These are phyloP conservation scores for Dryobates pubescens DNA, from an alignment of 2,797 vertebrate species.

Conservation along the genomic window DNA sequence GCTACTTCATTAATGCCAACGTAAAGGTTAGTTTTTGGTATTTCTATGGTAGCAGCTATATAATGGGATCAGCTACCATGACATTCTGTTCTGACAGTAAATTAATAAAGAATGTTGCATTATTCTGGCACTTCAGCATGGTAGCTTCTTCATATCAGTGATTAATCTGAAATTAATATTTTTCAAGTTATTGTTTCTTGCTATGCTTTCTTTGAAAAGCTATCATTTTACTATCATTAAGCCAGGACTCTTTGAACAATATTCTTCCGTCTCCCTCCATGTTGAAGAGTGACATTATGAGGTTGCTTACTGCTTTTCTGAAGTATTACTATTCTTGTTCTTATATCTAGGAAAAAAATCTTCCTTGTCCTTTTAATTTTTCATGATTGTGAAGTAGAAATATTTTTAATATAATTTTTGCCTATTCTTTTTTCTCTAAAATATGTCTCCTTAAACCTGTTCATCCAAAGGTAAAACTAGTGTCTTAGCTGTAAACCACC, in stretches of 20 bases:
- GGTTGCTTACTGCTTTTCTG: background rate
- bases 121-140: background rate
- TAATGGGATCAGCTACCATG: background rate
- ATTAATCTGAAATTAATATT: background rate
- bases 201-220: background rate
- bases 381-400: background rate
- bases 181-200: background rate
- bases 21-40: constrained; percentile 34
- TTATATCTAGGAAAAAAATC: background rate
- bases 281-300: background rate
- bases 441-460: background rate
- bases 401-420: background rate
- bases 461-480: background rate
- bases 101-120: background rate
- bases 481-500: background rate
- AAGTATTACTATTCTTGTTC: background rate
- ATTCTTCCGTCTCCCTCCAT: background rate
- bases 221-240: background rate
- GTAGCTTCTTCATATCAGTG: background rate
- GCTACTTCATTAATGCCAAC: background rate
- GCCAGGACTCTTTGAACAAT: background rate
- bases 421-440: background rate
- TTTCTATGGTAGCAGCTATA: background rate
- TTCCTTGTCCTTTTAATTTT: background rate
- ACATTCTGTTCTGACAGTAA: background rate